Evolutionary conservation across 1,140 invertebrate genomes (phyloP).

Genomic region (Aphidius ervi): DNA sequence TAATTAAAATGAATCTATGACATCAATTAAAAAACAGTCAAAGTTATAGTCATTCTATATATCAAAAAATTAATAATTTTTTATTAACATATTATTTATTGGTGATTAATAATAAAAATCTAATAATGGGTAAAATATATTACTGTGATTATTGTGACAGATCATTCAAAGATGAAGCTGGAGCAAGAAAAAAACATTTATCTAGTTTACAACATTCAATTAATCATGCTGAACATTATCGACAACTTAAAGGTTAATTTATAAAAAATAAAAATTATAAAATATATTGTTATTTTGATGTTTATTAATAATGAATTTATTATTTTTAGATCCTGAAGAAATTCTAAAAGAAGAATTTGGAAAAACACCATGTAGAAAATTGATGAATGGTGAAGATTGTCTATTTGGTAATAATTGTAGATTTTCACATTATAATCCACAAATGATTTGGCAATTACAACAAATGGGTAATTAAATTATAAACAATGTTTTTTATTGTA

Average conservation of each 20-base stretch:
- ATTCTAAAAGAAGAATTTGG: constrained; percentile 58
- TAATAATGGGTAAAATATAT: constrained; percentile 60
- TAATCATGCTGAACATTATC: constrained; percentile 60
- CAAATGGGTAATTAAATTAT: constrained; percentile 50
- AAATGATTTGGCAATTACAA: constrained; percentile 56
- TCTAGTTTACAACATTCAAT: constrained; percentile 60
- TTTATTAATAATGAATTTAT: neutral
- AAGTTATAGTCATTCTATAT: no score
- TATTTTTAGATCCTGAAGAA: constrained; percentile 55
- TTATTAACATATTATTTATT: neutral
- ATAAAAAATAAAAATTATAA: neutral
- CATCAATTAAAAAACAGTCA: no score
- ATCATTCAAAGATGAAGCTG: constrained; percentile 60
- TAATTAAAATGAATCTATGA: no score
- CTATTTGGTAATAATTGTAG: constrained; percentile 60
- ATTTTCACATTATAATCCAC: constrained; percentile 61
- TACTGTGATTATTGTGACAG: constrained; percentile 69
- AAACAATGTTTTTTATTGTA: constrained; percentile 3
- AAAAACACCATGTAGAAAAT: constrained; percentile 60
- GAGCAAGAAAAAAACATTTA: constrained; percentile 63
- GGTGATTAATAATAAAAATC: neutral
- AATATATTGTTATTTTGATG: neutral
- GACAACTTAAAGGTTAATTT: constrained; percentile 58
- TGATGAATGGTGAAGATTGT: constrained; percentile 56
- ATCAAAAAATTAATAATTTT: no score